Evolutionary conservation across 2,888 invertebrate genomes (phyloP).

Genomic region (Synanthedon myopaeformis): DNA sequence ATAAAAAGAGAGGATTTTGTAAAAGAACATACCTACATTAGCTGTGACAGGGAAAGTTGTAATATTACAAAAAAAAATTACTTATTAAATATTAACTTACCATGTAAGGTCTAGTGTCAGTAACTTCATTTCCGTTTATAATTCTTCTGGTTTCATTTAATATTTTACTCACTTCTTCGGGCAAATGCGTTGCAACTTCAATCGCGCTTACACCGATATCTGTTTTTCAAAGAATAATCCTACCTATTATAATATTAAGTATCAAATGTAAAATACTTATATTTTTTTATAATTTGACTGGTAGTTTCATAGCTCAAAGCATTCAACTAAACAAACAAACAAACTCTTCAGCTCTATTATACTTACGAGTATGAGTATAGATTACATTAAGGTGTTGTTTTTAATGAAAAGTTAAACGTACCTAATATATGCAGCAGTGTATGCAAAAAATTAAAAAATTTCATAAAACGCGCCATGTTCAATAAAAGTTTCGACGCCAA

Average conservation of each 20-base stretch:
- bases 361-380: no score
- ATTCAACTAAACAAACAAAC: no score
- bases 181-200: conserved; percentile 38
- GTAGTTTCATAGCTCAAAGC: no score
- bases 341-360: no score
- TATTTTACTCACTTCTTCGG: conserved; percentile 24
- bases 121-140: conserved; percentile 39
- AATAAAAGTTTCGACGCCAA: conserved; percentile 10
- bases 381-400: background rate
- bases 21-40: no score
- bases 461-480: conserved; percentile 21
- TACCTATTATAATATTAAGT: no score
- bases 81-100: conserved; percentile 20
- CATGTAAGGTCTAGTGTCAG: conserved; percentile 46
- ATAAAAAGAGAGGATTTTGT: no score
- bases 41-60: no score
- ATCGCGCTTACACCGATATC: background rate
- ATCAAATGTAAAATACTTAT: no score
- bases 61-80: background rate
- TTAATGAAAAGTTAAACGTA: conserved; percentile 9
- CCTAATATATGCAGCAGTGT: conserved; percentile 23
- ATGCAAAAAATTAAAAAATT: conserved; percentile 18
- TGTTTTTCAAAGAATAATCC: background rate
- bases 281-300: no score
- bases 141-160: conserved; percentile 44